phyloP scores from a whole-genome alignment of 2,113 vertebrate species.

The Periophthalmodon schlosseri region DNA sequence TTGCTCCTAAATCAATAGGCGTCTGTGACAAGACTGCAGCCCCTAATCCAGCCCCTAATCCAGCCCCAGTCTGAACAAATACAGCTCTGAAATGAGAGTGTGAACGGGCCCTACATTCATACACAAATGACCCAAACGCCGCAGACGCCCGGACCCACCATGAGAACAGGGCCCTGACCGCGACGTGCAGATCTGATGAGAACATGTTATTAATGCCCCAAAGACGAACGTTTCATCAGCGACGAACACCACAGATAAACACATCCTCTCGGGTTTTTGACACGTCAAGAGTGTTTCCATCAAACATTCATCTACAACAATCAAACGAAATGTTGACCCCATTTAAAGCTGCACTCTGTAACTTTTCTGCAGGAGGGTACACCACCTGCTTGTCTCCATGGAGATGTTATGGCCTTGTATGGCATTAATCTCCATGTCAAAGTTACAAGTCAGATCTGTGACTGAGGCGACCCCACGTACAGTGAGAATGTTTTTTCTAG shows the following conservation, averaged over 20 bases:
- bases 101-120: background rate
- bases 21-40: conserved; percentile 13
- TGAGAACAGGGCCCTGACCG: background rate
- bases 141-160: background rate
- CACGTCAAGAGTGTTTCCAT: too few species aligned
- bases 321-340: too few species aligned
- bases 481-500: too few species aligned
- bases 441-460: too few species aligned
- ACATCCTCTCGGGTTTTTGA: background rate
- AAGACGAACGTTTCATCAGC: background rate
- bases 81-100: background rate
- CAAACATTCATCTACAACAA: too few species aligned
- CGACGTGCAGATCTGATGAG: background rate
- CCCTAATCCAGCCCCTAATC: conserved; percentile 21
- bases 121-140: background rate
- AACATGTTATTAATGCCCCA: background rate
- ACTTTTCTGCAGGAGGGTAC: too few species aligned
- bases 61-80: background rate
- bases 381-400: too few species aligned
- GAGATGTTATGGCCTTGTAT: too few species aligned
- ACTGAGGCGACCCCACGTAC: too few species aligned
- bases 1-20: conserved; percentile 23
- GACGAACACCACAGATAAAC: background rate
- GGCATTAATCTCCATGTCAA: too few species aligned
- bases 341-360: too few species aligned